Percentiles rank a stretch among this genome's conserved stretches.
phyloP scores from a whole-genome alignment of 2,113 vertebrate genomes.

The Tapirus terrestris region DNA sequence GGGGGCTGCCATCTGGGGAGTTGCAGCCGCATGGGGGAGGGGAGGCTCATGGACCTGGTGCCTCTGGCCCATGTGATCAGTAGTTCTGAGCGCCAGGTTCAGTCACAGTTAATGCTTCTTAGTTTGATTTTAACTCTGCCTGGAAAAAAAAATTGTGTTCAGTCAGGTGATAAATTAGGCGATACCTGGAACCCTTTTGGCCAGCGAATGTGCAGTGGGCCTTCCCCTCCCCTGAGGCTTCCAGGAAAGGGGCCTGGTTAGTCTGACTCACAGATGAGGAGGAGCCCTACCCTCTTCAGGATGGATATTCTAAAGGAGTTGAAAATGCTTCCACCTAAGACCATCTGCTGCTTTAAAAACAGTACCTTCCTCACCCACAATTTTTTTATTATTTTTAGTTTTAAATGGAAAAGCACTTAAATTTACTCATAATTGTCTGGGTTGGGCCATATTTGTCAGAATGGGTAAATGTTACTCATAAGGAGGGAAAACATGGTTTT shows the following conservation, averaged over 20 bases:
- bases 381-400: not conserved
- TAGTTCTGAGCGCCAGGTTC: not conserved
- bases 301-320: not conserved
- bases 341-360: not conserved
- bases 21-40: fast-evolving
- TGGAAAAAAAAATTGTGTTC: not conserved
- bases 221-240: not conserved
- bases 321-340: not conserved
- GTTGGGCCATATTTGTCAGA: not conserved
- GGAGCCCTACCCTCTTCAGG: not conserved
- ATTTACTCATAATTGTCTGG: not conserved
- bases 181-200: not conserved
- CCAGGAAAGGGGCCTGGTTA: not conserved
- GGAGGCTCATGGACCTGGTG: not conserved
- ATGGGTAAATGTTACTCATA: not conserved
- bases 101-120: not conserved
- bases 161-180: not conserved
- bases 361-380: not conserved
- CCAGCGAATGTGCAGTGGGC: not conserved
- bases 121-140: not conserved
- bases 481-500: not conserved
- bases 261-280: not conserved
- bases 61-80: not conserved
- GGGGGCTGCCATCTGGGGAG: too few species aligned
- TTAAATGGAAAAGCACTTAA: not conserved